These are phyloP conservation scores for Scaptomyza parva DNA, from an alignment of 2,888 invertebrate genomes.

Conservation along the genomic window DNA sequence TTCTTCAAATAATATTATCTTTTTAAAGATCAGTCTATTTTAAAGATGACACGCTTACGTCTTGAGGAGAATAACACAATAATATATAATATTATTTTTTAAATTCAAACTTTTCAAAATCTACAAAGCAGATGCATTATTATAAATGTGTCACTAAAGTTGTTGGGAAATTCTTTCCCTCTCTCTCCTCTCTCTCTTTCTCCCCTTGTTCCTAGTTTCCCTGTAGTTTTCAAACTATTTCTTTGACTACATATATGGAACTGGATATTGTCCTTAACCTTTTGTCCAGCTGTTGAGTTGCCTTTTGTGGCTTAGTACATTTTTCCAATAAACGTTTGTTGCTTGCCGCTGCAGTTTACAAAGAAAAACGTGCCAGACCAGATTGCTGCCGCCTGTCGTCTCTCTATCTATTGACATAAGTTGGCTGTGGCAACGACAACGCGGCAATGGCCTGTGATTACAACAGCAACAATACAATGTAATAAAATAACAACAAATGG, in stretches of 20 bases:
- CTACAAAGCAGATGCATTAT: too few species aligned
- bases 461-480: slow-evolving; percentile 44
- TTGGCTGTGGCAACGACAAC: slow-evolving; percentile 46
- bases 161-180: background rate
- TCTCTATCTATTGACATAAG: slow-evolving; percentile 70
- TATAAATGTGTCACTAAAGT: background rate
- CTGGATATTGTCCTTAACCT: slow-evolving; percentile 70
- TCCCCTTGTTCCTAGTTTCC: background rate
- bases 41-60: too few species aligned
- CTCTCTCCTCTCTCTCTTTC: too few species aligned
- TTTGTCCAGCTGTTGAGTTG: slow-evolving; percentile 60
- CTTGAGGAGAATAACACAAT: too few species aligned
- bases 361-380: slow-evolving; percentile 66
- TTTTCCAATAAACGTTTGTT: slow-evolving; percentile 41
- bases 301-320: slow-evolving; percentile 61
- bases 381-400: slow-evolving; percentile 58
- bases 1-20: background rate
- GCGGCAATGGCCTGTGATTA: slow-evolving; percentile 63
- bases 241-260: background rate
- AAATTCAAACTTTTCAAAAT: too few species aligned
- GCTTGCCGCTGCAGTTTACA: slow-evolving; percentile 21
- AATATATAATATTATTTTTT: too few species aligned
- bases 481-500: slow-evolving; percentile 30
- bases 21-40: too few species aligned
- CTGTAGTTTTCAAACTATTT: slow-evolving; percentile 1